A percentile compares a stretch with the other conserved stretches of the same genome.
Conservation (phyloP, 2,888 invertebrate species). For the Psylliodes chrysocephalus region DNA sequence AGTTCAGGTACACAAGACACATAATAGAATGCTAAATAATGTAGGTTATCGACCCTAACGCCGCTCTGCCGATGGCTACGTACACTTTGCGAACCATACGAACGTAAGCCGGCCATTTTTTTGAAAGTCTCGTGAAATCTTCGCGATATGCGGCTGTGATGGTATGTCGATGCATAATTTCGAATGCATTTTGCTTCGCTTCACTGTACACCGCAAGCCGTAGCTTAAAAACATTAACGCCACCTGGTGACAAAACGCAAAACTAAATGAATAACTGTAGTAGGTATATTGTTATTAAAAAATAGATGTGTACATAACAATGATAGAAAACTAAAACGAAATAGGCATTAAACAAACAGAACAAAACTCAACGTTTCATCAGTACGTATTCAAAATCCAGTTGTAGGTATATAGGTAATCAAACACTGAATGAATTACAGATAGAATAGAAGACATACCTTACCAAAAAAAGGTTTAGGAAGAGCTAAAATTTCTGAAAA, state of each 20-base stretch:
- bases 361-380: too few relatives aligned
- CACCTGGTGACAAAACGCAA: background rate
- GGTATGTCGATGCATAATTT: slow-evolving; percentile 21
- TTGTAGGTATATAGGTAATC: too few relatives aligned
- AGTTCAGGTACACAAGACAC: slow-evolving; percentile 60
- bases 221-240: background rate
- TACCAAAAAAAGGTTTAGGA: too few relatives aligned
- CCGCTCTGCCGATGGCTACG: slow-evolving; percentile 30
- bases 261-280: too few relatives aligned
- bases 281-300: too few relatives aligned
- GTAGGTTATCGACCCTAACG: slow-evolving; percentile 63
- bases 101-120: slow-evolving; percentile 32
- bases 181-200: background rate
- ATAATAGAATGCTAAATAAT: slow-evolving; percentile 63
- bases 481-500: too few relatives aligned
- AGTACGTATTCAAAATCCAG: too few relatives aligned
- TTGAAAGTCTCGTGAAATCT: slow-evolving; percentile 37
- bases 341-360: too few relatives aligned
- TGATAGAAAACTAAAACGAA: too few relatives aligned
- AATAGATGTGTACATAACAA: too few relatives aligned
- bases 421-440: too few relatives aligned
- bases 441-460: too few relatives aligned
- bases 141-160: slow-evolving; percentile 18
- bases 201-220: background rate
- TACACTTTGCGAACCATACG: slow-evolving; percentile 31